Conservation (phyloP, 2,113 vertebrate genomes). For the Cynocephalus volans region DNA sequence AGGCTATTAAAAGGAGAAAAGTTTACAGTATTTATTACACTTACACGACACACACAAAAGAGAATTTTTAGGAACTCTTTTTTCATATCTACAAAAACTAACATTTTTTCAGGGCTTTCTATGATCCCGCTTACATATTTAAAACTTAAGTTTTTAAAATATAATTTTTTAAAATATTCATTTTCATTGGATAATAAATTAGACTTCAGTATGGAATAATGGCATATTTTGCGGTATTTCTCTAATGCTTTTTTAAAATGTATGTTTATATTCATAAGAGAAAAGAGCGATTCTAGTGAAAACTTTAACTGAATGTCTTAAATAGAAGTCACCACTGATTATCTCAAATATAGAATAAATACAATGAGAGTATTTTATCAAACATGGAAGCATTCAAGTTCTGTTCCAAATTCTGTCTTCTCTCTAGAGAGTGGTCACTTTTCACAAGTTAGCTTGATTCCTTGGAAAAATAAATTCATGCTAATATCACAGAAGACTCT, state of each 20-base stretch:
- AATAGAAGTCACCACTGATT: background rate
- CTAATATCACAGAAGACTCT: background rate
- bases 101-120: background rate
- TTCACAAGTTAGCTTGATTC: background rate
- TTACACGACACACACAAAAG: background rate
- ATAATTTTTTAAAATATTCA: background rate
- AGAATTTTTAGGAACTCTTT: background rate
- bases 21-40: background rate
- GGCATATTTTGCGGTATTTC: background rate
- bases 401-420: background rate
- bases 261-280: background rate
- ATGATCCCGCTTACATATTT: background rate
- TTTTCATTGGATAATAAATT: background rate
- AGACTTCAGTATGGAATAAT: background rate
- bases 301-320: background rate
- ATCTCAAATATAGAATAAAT: background rate
- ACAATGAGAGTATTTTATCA: background rate
- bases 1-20: background rate
- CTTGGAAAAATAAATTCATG: background rate
- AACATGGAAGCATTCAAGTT: background rate
- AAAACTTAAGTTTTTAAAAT: background rate
- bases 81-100: background rate
- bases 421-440: background rate
- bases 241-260: background rate
- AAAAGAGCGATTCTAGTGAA: background rate